A percentile compares a stretch with the other conserved stretches of the same genome.
Evolutionary conservation across 2,113 vertebrate species (phyloP).

Genomic region (Hipposideros armiger): DNA sequence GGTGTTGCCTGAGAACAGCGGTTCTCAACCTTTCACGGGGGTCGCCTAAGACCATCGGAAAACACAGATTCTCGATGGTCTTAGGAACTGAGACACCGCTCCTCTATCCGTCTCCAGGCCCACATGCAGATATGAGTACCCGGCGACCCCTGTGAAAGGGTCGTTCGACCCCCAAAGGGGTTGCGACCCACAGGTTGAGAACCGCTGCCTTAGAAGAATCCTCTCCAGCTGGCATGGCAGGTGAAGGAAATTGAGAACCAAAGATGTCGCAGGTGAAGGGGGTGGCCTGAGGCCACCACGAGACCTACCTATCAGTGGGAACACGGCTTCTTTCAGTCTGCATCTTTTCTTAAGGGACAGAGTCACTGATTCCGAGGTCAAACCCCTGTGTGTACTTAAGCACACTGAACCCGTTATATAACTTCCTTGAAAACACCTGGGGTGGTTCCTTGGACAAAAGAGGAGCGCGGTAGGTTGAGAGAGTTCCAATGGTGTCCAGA

Average conservation of each 20-base stretch:
- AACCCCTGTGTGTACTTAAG: neutral
- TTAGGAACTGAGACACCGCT: no score
- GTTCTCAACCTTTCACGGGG: no score
- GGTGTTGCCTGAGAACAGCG: neutral
- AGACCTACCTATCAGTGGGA: neutral
- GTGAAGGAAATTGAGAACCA: neutral
- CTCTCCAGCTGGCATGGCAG: neutral
- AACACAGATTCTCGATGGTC: no score
- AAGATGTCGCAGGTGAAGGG: neutral
- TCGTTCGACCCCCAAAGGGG: no score
- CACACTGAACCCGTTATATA: neutral
- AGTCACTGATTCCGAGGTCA: neutral
- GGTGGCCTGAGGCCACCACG: neutral
- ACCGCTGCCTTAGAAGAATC: no score
- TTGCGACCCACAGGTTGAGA: no score
- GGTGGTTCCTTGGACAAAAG: neutral
- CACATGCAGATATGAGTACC: no score
- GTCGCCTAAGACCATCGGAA: no score
- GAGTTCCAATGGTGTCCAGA: neutral
- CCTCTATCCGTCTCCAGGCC: no score
- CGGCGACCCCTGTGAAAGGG: no score
- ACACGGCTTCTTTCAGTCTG: fast-evolving
- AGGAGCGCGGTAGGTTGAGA: fast-evolving
- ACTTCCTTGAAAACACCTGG: neutral
- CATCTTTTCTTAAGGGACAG: neutral